Evolutionary conservation across 2,113 vertebrate species (phyloP).

Genomic region (Salvelinus sp.): DNA sequence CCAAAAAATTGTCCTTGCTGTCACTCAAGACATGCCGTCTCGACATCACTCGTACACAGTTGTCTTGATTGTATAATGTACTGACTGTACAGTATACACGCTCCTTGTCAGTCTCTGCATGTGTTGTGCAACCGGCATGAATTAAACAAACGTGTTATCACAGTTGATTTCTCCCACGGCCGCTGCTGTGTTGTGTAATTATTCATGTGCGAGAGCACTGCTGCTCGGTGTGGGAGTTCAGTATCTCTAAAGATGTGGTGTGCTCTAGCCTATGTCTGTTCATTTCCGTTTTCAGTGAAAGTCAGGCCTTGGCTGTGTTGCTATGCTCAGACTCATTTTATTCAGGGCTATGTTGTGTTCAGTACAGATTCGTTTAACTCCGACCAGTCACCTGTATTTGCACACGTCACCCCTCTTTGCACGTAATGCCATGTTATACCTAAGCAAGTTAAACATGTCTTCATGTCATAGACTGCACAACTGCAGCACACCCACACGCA

Average conservation of each 20-base stretch:
- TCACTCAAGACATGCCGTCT: no score
- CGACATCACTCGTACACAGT: no score
- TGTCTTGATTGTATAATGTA: no score
- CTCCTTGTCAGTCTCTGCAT: no score
- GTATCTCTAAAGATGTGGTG: neutral
- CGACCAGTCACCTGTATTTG: no score
- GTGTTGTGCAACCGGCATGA: neutral
- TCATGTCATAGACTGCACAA: neutral
- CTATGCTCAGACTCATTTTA: neutral
- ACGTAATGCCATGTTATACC: no score
- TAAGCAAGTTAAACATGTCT: neutral
- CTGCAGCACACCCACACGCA: constrained; percentile 7
- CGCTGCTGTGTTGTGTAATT: no score
- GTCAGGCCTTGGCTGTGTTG: neutral
- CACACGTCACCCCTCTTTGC: no score
- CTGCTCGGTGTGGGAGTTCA: neutral
- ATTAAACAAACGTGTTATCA: neutral
- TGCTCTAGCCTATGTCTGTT: neutral
- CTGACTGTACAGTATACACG: no score
- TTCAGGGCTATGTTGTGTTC: neutral
- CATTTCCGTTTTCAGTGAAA: neutral
- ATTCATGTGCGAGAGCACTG: no score
- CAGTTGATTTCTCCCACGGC: neutral
- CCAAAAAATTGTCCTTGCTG: no score
- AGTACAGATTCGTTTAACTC: no score